Conservation (phyloP, 2,888 invertebrate genomes). For the Drosophila recens region DNA sequence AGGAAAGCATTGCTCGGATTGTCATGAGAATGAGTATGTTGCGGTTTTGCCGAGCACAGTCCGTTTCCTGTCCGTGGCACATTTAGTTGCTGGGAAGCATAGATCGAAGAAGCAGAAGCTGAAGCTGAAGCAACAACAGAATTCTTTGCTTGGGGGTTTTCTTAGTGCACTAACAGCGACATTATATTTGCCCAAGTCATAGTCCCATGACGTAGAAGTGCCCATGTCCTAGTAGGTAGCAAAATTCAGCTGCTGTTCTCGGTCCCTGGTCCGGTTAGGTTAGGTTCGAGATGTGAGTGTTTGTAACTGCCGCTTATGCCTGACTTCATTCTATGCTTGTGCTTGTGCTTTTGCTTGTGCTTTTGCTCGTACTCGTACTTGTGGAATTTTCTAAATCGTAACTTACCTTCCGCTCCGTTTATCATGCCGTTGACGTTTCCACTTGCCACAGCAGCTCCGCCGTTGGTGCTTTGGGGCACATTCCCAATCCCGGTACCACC, state of each 20-base stretch:
- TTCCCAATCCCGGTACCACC: conserved; percentile 30
- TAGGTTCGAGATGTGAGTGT: conserved; percentile 45
- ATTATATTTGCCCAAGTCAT: conserved; percentile 65
- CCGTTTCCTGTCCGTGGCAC: conserved; percentile 28
- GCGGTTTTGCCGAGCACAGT: conserved; percentile 47
- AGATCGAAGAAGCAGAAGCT: conserved; percentile 50
- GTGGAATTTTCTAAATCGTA: conserved; percentile 80
- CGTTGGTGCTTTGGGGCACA: conserved; percentile 21
- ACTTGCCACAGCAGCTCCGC: conserved; percentile 57
- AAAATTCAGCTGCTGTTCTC: conserved; percentile 23
- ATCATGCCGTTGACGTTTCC: conserved; percentile 80
- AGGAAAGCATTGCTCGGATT: conserved; percentile 10
- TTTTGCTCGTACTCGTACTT: conserved; percentile 59
- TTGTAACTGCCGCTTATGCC: conserved; percentile 69
- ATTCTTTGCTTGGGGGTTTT: conserved; percentile 27
- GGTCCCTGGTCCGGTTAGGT: conserved; percentile 29
- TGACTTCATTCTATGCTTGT: conserved; percentile 69
- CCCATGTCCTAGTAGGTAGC: conserved; percentile 29
- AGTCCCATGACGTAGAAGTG: conserved; percentile 47
- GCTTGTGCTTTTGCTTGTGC: conserved; percentile 20
- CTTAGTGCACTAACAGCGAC: conserved; percentile 45
- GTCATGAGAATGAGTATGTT: conserved; percentile 46
- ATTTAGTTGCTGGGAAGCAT: conserved; percentile 36
- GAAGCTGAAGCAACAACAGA: conserved; percentile 11
- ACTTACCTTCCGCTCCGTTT: conserved; percentile 84